Percentiles rank a stretch among this genome's conserved stretches.
Conservation (phyloP, 2,888 invertebrate species). For the Rhingia rostrata region DNA sequence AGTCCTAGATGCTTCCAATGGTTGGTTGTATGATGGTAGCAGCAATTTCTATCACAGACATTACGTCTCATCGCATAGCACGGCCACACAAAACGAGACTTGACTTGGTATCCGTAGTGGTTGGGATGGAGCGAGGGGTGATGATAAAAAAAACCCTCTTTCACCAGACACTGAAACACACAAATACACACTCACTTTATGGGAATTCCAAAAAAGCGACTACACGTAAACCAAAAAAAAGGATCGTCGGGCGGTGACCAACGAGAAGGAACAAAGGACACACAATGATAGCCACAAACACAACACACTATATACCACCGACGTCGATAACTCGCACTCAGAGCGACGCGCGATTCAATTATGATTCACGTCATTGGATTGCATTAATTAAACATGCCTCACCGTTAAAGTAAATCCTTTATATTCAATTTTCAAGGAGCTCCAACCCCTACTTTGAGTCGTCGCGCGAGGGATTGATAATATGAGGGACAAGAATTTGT, state of each 20-base stretch:
- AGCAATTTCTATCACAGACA: constrained; percentile 47
- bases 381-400: constrained; percentile 63
- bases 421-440: constrained; percentile 63
- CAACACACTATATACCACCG: constrained; percentile 30
- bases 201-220: constrained; percentile 48
- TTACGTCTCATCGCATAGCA: constrained; percentile 56
- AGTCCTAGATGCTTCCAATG: constrained; percentile 24
- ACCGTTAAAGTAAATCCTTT: constrained; percentile 58
- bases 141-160: not conserved
- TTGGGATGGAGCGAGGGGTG: constrained; percentile 8
- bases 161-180: too few relatives aligned
- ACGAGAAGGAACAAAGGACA: constrained; percentile 15
- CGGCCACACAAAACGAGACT: constrained; percentile 1
- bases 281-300: constrained; percentile 3
- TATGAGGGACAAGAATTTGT: constrained; percentile 30
- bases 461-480: constrained; percentile 6
- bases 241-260: constrained; percentile 52
- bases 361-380: constrained; percentile 67
- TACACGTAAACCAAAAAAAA: constrained; percentile 45
- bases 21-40: constrained; percentile 32
- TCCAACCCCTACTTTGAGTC: constrained; percentile 22
- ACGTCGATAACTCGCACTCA: constrained; percentile 17
- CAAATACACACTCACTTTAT: not conserved
- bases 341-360: constrained; percentile 46
- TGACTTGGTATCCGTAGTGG: constrained; percentile 43